Evolutionary conservation across 2,113 vertebrate species (phyloP).

Genomic region (Lepisosteus oculatus): DNA sequence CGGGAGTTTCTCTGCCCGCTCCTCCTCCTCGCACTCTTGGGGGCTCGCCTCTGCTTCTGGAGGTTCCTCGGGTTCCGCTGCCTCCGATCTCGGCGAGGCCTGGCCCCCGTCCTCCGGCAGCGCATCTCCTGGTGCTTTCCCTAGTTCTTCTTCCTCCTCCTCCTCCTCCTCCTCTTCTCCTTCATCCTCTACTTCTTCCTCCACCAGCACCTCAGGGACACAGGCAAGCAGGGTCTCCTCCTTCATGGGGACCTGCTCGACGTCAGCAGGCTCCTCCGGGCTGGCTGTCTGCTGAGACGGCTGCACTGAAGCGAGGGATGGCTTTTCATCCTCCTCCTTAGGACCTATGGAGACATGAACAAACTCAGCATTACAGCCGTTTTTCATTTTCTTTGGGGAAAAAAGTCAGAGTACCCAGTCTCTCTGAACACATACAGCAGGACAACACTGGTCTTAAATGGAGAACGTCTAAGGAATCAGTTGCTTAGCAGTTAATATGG

Average conservation of each 20-base stretch:
- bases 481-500: too few species aligned
- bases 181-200: constrained; percentile 52
- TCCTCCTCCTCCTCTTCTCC: constrained; percentile 32
- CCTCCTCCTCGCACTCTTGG: constrained; percentile 22
- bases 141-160: constrained; percentile 50
- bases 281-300: constrained; percentile 63
- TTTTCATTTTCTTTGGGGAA: too few species aligned
- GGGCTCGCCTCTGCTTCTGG: constrained; percentile 16
- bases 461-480: too few species aligned
- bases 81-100: constrained; percentile 28
- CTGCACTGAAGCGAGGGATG: constrained; percentile 51
- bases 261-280: constrained; percentile 55
- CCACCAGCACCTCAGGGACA: constrained; percentile 55
- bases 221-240: constrained; percentile 47
- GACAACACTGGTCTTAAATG: too few species aligned
- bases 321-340: constrained; percentile 44
- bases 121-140: constrained; percentile 46
- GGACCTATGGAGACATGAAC: too few species aligned
- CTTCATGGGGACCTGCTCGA: constrained; percentile 49
- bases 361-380: too few species aligned
- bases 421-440: too few species aligned
- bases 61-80: constrained; percentile 49
- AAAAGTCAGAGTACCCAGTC: too few species aligned
- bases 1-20: constrained; percentile 36
- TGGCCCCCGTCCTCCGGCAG: constrained; percentile 39